These are phyloP conservation scores for Cryptocheilus praepositus DNA, from an alignment of 2,888 invertebrate genomes.

Conservation along the genomic window DNA sequence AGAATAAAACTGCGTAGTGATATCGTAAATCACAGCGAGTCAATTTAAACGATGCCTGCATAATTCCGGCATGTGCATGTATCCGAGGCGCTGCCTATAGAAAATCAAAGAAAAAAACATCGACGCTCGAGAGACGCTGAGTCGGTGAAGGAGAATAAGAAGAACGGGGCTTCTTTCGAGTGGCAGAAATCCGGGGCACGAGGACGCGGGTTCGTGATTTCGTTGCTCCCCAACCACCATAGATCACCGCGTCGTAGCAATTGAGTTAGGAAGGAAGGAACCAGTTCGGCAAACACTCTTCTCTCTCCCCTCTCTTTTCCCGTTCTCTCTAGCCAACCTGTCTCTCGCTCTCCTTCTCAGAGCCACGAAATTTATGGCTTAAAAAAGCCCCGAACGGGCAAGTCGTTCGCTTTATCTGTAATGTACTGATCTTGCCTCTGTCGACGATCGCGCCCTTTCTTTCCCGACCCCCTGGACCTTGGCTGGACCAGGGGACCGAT, in stretches of 20 bases:
- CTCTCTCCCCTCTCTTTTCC: conserved; percentile 35
- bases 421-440: conserved; percentile 74
- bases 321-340: conserved; percentile 29
- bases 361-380: conserved; percentile 72
- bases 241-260: conserved; percentile 72
- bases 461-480: conserved; percentile 42
- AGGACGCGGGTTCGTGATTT: conserved; percentile 64
- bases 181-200: conserved; percentile 64
- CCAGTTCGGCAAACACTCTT: conserved; percentile 75
- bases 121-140: conserved; percentile 26
- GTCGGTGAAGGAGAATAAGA: conserved; percentile 31
- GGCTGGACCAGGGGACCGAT: conserved; percentile 52
- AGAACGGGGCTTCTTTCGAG: conserved; percentile 22
- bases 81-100: no score
- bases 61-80: no score
- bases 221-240: conserved; percentile 63
- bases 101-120: no score
- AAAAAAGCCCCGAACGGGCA: conserved; percentile 72
- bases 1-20: no score
- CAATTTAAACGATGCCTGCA: no score
- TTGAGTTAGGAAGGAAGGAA: conserved; percentile 75
- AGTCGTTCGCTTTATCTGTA: conserved; percentile 73
- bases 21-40: no score
- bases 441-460: conserved; percentile 54
- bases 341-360: conserved; percentile 6